These are phyloP conservation scores for Zaprionus camerounensis DNA, from an alignment of 1,140 invertebrate species.

Conservation along the genomic window DNA sequence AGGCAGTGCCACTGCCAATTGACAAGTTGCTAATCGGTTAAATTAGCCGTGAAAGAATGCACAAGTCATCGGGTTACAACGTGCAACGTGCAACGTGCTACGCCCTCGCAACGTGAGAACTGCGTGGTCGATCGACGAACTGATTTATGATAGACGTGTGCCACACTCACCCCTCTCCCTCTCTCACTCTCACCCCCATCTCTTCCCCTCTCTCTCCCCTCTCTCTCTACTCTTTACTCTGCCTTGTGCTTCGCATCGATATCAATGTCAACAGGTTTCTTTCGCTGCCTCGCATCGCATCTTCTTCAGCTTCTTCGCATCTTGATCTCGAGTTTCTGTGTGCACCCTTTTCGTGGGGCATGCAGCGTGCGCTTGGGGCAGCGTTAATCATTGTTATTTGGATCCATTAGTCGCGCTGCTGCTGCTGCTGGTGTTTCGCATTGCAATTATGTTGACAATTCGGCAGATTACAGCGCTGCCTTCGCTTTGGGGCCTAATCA, in stretches of 20 bases:
- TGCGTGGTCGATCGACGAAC: constrained; percentile 30
- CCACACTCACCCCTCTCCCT: constrained; percentile 37
- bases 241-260: constrained; percentile 53
- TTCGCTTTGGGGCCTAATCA: constrained; percentile 62
- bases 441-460: constrained; percentile 79
- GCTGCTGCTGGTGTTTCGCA: constrained; percentile 74
- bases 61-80: constrained; percentile 70
- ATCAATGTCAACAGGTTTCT: constrained; percentile 77
- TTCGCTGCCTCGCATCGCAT: constrained; percentile 20
- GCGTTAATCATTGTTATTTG: constrained; percentile 80
- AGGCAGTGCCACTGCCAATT: constrained; percentile 16
- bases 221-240: background rate
- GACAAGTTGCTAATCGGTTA: constrained; percentile 77
- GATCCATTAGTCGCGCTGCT: constrained; percentile 65
- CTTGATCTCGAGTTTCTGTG: constrained; percentile 33
- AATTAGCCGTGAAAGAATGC: constrained; percentile 80
- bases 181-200: background rate
- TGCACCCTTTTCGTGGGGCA: constrained; percentile 9
- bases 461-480: constrained; percentile 61
- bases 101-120: constrained; percentile 78
- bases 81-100: constrained; percentile 38
- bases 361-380: constrained; percentile 19
- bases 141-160: constrained; percentile 77
- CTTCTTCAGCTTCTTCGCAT: background rate
- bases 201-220: background rate